These are phyloP conservation scores for Tenebrio molitor DNA, from an alignment of 1,140 invertebrate genomes.

Conservation along the genomic window DNA sequence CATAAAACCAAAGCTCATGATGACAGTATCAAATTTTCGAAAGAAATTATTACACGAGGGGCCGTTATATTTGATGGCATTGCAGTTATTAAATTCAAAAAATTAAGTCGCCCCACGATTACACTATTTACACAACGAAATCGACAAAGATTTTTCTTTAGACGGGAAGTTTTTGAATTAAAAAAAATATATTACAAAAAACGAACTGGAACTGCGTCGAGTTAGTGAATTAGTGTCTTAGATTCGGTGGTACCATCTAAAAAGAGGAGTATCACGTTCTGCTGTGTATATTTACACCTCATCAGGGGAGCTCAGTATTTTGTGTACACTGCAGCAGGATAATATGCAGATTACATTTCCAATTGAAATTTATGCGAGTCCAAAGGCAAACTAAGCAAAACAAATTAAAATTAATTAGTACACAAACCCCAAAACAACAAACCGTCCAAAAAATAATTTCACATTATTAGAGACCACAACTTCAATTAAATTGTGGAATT, in stretches of 20 bases:
- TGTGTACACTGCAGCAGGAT: background rate
- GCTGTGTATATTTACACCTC: background rate
- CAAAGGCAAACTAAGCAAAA: constrained; percentile 24
- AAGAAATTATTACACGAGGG: too few species aligned
- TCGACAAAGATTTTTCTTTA: too few species aligned
- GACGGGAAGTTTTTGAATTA: too few species aligned
- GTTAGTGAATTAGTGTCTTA: too few species aligned
- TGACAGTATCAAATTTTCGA: background rate
- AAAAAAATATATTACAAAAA: too few species aligned
- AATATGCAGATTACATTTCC: constrained; percentile 16
- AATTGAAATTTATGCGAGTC: constrained; percentile 32
- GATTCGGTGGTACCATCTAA: too few species aligned
- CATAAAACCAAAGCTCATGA: constrained; percentile 4
- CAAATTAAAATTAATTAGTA: constrained; percentile 31
- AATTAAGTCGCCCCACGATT: too few species aligned
- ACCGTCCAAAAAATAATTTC: constrained; percentile 34
- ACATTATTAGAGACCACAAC: constrained; percentile 15
- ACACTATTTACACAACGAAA: too few species aligned
- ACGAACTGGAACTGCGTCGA: too few species aligned
- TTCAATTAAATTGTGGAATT: constrained; percentile 34
- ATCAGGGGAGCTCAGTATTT: background rate
- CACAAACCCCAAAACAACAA: constrained; percentile 17
- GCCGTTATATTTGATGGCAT: too few species aligned
- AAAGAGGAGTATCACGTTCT: background rate
- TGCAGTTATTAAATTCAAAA: too few species aligned